Evolutionary conservation across 2,797 vertebrate genomes (phyloP).

Genomic region (Parauchenoglanis ngamensis): DNA sequence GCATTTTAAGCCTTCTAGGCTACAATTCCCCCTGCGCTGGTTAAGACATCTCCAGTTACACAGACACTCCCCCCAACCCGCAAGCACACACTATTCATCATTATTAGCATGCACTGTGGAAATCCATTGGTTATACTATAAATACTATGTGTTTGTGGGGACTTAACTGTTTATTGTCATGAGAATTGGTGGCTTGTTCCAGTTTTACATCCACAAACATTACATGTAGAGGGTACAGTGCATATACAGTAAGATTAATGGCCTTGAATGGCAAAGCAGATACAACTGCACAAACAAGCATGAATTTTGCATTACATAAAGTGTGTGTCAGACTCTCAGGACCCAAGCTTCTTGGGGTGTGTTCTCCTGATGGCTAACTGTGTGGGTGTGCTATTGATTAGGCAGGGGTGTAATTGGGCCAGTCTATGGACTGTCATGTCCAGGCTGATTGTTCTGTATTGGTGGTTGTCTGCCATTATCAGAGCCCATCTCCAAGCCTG

Average conservation of each 20-base stretch:
- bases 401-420: slow-evolving; percentile 76
- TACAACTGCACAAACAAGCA: background rate
- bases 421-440: slow-evolving; percentile 80
- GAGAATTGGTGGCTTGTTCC: slow-evolving; percentile 14
- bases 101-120: slow-evolving; percentile 26
- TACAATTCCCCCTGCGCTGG: slow-evolving; percentile 39
- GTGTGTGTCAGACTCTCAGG: slow-evolving; percentile 47
- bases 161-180: slow-evolving; percentile 34
- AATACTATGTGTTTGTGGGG: slow-evolving; percentile 25
- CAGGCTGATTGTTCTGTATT: slow-evolving; percentile 74
- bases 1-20: slow-evolving; percentile 49
- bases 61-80: slow-evolving; percentile 47
- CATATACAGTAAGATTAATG: slow-evolving; percentile 43
- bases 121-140: slow-evolving; percentile 24
- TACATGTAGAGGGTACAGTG: background rate
- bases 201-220: slow-evolving; percentile 34
- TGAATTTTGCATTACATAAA: background rate
- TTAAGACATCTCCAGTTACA: slow-evolving; percentile 59
- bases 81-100: slow-evolving; percentile 50
- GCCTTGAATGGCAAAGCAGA: slow-evolving; percentile 19
- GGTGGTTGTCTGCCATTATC: slow-evolving; percentile 73
- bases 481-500: slow-evolving; percentile 70
- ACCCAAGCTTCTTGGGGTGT: slow-evolving; percentile 32
- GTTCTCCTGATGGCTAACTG: slow-evolving; percentile 71
- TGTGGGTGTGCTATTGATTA: slow-evolving; percentile 78